Percentiles rank a stretch among this genome's conserved stretches.
These are phyloP conservation scores for Melipona quadrifasciata DNA, from an alignment of 1,140 invertebrate genomes.

Conservation along the genomic window DNA sequence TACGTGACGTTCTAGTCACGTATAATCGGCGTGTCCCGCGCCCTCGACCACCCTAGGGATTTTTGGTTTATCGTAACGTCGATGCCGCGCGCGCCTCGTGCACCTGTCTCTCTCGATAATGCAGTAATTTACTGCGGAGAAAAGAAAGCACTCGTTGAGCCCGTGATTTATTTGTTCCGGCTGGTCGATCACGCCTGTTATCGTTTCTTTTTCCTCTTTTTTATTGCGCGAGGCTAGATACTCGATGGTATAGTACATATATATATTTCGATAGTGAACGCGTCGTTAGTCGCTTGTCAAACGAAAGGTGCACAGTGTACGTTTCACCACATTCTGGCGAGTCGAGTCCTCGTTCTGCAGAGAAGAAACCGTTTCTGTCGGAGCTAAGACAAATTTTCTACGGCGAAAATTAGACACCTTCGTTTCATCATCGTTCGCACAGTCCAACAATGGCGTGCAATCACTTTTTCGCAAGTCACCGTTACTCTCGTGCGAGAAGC, in stretches of 20 bases:
- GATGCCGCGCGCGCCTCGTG: too few relatives aligned
- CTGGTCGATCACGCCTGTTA: not conserved
- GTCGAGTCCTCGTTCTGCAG: not conserved
- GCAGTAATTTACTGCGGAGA: constrained; percentile 30
- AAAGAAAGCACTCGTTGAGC: constrained; percentile 17
- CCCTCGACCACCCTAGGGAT: constrained; percentile 16
- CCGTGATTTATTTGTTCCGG: constrained; percentile 14
- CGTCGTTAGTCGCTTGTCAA: not conserved
- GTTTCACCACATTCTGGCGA: too few relatives aligned
- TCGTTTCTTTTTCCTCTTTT: not conserved
- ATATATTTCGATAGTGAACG: not conserved
- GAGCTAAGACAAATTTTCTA: too few relatives aligned
- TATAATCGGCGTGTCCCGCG: constrained; percentile 18
- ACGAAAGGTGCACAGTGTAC: not conserved
- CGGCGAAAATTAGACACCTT: too few relatives aligned
- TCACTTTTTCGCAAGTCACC: not conserved
- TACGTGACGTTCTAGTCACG: constrained; percentile 27
- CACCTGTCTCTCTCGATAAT: constrained; percentile 14
- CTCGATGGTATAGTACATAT: not conserved
- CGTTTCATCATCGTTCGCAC: not conserved
- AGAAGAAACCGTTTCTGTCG: not conserved
- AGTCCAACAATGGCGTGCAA: not conserved
- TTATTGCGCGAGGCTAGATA: not conserved
- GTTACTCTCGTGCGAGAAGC: not conserved
- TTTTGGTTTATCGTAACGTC: constrained; percentile 30